Conservation (phyloP, 1,140 invertebrate species). For the Heliconius hewitsoni region DNA sequence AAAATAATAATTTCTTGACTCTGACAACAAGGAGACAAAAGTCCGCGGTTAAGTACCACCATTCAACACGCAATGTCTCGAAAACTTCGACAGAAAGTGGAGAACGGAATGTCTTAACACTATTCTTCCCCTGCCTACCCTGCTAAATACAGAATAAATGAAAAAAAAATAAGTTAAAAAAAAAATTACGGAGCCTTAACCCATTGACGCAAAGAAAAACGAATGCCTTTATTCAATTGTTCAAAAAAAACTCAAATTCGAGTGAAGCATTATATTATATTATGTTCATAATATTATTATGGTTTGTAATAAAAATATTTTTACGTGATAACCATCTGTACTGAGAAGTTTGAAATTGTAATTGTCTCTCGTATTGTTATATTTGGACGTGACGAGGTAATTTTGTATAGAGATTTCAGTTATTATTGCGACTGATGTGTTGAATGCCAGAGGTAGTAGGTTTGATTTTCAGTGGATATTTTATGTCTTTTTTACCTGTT, state of each 20-base stretch:
- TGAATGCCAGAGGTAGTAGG: not conserved
- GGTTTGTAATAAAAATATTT: constrained; percentile 31
- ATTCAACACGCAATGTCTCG: too few species aligned
- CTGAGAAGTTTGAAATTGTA: constrained; percentile 32
- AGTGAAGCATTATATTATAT: not conserved
- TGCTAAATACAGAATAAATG: too few species aligned
- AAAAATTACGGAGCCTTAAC: constrained; percentile 30
- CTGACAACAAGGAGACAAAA: too few species aligned
- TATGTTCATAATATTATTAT: constrained; percentile 15
- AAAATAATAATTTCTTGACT: too few species aligned
- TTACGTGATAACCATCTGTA: constrained; percentile 35
- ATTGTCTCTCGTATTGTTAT: constrained; percentile 32
- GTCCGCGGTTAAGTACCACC: too few species aligned
- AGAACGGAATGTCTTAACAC: too few species aligned
- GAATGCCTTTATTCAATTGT: constrained; percentile 45
- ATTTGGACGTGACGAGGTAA: not conserved
- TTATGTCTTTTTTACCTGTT: not conserved
- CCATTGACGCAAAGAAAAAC: constrained; percentile 31
- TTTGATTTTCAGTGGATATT: not conserved
- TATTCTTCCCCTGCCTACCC: too few species aligned
- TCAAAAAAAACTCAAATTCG: constrained; percentile 38
- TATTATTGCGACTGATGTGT: not conserved
- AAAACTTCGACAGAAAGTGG: too few species aligned
- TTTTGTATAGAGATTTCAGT: not conserved
- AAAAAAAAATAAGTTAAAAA: too few species aligned